These are phyloP conservation scores for Propithecus perrieri DNA, from an alignment of 2,797 vertebrate species.

Conservation along the genomic window DNA sequence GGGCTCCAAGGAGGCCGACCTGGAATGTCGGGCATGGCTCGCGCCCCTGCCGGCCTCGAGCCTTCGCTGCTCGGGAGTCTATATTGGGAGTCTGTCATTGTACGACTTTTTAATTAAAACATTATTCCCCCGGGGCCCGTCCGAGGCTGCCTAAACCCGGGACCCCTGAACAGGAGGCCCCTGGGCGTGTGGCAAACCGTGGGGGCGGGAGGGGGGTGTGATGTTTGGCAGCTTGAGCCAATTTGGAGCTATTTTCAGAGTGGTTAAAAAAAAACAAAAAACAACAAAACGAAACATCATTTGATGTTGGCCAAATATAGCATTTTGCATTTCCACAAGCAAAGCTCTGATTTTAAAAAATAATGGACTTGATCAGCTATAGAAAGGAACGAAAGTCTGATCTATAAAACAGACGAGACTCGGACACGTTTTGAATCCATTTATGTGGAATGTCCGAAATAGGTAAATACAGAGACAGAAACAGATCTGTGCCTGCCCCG, in stretches of 20 bases:
- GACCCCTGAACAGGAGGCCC: conserved; percentile 51
- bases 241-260: conserved; percentile 77
- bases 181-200: conserved; percentile 33
- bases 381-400: not conserved
- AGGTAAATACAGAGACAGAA: not conserved
- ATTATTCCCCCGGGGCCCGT: conserved; percentile 36
- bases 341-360: conserved; percentile 58
- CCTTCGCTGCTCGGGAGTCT: conserved; percentile 77
- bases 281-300: conserved; percentile 53
- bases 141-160: conserved; percentile 57
- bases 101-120: conserved; percentile 80
- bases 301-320: conserved; percentile 75
- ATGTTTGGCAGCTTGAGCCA: conserved; percentile 72
- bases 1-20: conserved; percentile 85
- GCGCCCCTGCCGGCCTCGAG: conserved; percentile 77
- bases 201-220: conserved; percentile 53
- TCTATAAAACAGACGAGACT: rapidly evolving
- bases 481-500: not conserved
- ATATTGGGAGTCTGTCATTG: conserved; percentile 78
- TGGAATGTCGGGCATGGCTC: conserved; percentile 86
- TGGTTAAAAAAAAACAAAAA: not conserved
- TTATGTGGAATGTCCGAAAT: not conserved
- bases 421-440: rapidly evolving
- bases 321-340: conserved; percentile 51
- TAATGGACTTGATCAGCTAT: not conserved